Evolutionary conservation across 2,797 vertebrate genomes (phyloP).

Genomic region (Ptychadena robeensis): DNA sequence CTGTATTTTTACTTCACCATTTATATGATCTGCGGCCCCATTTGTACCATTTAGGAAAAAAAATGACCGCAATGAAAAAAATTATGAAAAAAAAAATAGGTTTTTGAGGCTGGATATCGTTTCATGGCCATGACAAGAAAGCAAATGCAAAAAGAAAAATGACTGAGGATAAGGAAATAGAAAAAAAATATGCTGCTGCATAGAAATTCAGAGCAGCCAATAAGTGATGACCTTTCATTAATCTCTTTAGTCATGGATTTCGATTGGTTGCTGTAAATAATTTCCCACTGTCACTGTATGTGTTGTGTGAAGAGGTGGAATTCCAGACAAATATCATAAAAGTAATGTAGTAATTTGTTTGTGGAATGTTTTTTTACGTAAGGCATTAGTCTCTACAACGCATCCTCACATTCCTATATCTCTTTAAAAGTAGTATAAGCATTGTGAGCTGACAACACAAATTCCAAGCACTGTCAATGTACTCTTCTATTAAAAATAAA

Average conservation of each 20-base stretch:
- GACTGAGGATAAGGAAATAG: neutral
- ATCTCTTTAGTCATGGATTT: neutral
- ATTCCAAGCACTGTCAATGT: too few relatives aligned
- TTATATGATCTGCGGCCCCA: constrained; percentile 14
- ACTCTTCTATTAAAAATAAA: too few relatives aligned
- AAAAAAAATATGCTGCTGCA: neutral
- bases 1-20: constrained; percentile 13
- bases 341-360: too few relatives aligned
- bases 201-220: neutral
- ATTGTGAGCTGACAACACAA: too few relatives aligned
- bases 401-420: too few relatives aligned
- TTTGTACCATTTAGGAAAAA: constrained; percentile 25
- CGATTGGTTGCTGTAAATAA: neutral
- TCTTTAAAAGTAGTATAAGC: too few relatives aligned
- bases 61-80: neutral
- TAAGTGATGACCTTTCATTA: neutral
- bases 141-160: neutral
- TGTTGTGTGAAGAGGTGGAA: neutral
- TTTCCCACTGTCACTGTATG: neutral
- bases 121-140: neutral
- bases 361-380: too few relatives aligned
- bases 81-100: neutral
- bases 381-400: too few relatives aligned
- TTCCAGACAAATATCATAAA: too few relatives aligned
- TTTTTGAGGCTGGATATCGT: neutral